These are phyloP conservation scores for Scaptomyza pallida DNA, from an alignment of 1,140 invertebrate genomes.

Conservation along the genomic window DNA sequence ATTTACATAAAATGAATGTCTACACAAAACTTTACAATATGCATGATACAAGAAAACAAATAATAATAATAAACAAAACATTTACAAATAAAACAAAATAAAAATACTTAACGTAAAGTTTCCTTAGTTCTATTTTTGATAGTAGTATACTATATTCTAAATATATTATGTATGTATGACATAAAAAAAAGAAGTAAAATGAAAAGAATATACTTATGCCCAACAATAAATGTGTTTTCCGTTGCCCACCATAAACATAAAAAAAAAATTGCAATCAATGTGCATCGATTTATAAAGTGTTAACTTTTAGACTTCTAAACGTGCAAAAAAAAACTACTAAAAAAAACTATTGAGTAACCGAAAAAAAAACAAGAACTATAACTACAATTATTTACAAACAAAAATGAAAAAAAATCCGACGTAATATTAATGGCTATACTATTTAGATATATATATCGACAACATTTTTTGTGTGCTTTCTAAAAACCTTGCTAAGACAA, in stretches of 20 bases:
- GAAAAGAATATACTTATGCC: conserved; percentile 1
- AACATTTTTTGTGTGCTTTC: neutral
- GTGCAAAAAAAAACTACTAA: conserved; percentile 24
- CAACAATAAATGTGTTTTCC: conserved; percentile 27
- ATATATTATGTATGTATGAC: conserved; percentile 16
- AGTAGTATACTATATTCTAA: conserved; percentile 62
- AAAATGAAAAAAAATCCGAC: neutral
- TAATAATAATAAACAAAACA: neutral
- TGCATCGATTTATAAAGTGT: conserved; percentile 41
- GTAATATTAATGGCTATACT: neutral
- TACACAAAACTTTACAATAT: conserved; percentile 11
- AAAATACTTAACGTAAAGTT: conserved; percentile 42
- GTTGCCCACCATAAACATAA: conserved; percentile 37
- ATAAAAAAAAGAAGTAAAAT: conserved; percentile 14
- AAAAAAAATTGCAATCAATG: conserved; percentile 42
- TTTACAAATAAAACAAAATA: conserved; percentile 10
- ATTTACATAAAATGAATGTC: conserved; percentile 26
- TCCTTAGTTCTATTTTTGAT: conserved; percentile 77
- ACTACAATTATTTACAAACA: conserved; percentile 29
- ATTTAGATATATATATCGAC: neutral
- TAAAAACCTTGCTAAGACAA: neutral
- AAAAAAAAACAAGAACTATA: conserved; percentile 12
- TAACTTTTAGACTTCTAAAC: conserved; percentile 18
- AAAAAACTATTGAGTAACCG: conserved; percentile 18
- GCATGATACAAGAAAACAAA: neutral